Evolutionary conservation across 2,113 vertebrate genomes (phyloP).

Genomic region (Synchiropus splendidus): DNA sequence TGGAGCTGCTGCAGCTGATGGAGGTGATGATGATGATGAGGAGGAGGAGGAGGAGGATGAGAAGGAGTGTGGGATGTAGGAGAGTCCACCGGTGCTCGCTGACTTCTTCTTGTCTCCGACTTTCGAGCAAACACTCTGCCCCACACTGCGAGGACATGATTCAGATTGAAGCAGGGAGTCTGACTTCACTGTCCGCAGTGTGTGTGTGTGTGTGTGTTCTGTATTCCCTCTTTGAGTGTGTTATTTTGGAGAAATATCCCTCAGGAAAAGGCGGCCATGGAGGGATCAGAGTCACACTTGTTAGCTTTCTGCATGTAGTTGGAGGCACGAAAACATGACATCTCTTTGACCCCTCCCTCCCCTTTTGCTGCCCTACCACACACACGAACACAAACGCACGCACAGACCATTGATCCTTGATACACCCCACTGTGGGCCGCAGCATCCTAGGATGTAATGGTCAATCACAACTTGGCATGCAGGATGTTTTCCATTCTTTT

Average conservation of each 20-base stretch:
- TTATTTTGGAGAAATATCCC: constrained; percentile 66
- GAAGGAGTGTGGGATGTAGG: constrained; percentile 37
- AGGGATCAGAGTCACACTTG: constrained; percentile 67
- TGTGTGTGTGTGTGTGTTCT: constrained; percentile 38
- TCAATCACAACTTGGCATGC: constrained; percentile 89
- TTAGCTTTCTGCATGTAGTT: constrained; percentile 69
- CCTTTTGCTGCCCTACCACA: constrained; percentile 58
- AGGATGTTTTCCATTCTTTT: constrained; percentile 81
- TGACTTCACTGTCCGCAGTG: constrained; percentile 45
- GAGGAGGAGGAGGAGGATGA: constrained; percentile 25
- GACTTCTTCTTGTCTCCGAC: constrained; percentile 13
- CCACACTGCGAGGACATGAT: constrained; percentile 11
- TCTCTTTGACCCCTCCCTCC: constrained; percentile 84
- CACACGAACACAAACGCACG: constrained; percentile 72
- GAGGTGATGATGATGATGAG: constrained; percentile 25
- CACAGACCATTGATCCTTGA: constrained; percentile 40
- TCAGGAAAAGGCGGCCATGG: constrained; percentile 75
- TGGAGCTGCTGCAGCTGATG: constrained; percentile 37
- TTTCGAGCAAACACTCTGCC: constrained; percentile 25
- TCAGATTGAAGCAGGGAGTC: constrained; percentile 7
- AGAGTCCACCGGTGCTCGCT: constrained; percentile 48
- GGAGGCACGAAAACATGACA: constrained; percentile 96
- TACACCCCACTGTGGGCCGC: constrained; percentile 41
- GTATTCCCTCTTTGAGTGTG: too few relatives aligned
- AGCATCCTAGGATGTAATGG: constrained; percentile 97